A percentile compares a stretch with the other conserved stretches of the same genome.
phyloP scores from a whole-genome alignment of 2,888 invertebrate species.

The Antheraea yamamai region DNA sequence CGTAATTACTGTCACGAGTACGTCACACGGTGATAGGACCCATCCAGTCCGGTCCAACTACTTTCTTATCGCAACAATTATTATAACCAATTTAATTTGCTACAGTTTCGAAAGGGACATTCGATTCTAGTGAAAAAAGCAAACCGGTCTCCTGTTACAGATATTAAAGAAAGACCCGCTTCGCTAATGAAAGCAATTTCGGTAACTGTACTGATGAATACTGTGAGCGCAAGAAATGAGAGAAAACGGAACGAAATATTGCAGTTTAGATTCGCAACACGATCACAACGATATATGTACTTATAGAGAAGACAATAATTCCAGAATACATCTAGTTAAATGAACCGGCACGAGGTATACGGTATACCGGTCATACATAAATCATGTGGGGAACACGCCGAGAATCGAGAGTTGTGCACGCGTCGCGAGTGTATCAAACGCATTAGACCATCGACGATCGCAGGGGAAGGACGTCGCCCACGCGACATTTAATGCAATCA shows the following conservation, averaged over 20 bases:
- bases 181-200: conserved; percentile 70
- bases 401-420: conserved; percentile 47
- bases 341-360: conserved; percentile 57
- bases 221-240: conserved; percentile 46
- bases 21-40: conserved; percentile 17
- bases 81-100: conserved; percentile 50
- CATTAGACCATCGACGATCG: conserved; percentile 56
- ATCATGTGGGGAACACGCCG: conserved; percentile 60
- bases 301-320: conserved; percentile 68
- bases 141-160: conserved; percentile 63
- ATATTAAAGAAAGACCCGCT: conserved; percentile 58
- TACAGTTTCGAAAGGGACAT: conserved; percentile 56
- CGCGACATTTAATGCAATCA: conserved; percentile 57
- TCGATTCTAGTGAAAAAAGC: conserved; percentile 56
- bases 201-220: conserved; percentile 62
- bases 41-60: conserved; percentile 43
- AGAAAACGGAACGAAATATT: conserved; percentile 14
- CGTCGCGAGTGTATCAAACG: conserved; percentile 43
- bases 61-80: conserved; percentile 39
- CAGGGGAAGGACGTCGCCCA: conserved; percentile 73
- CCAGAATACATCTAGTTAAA: conserved; percentile 75
- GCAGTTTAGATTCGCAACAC: conserved; percentile 61
- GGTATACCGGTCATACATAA: conserved; percentile 70
- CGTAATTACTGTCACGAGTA: conserved; percentile 27
- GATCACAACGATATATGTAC: conserved; percentile 55